Evolutionary conservation across 2,888 invertebrate genomes (phyloP).

Genomic region (Apoda limacodes): DNA sequence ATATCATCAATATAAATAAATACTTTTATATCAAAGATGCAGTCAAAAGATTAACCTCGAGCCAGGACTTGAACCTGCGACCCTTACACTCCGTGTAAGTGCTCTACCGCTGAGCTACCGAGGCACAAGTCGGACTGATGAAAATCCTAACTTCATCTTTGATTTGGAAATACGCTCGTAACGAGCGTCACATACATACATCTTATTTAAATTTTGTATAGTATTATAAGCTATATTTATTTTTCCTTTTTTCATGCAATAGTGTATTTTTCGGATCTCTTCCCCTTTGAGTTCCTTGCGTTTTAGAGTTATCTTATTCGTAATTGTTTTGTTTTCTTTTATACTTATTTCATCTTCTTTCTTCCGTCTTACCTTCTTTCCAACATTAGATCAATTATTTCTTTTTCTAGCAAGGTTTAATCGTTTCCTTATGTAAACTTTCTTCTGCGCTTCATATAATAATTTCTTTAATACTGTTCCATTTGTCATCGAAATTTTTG

Average conservation of each 20-base stretch:
- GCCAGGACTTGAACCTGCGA: too few relatives aligned
- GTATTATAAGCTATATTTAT: slow-evolving; percentile 5
- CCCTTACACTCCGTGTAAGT: too few relatives aligned
- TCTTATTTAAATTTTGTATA: slow-evolving; percentile 1
- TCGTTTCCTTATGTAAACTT: slow-evolving; percentile 1
- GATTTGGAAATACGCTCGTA: too few relatives aligned
- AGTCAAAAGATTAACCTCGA: too few relatives aligned
- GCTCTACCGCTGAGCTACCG: too few relatives aligned
- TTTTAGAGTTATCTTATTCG: slow-evolving; percentile 5
- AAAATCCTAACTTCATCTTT: too few relatives aligned
- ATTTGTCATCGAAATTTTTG: background rate
- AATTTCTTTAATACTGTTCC: background rate
- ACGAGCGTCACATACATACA: too few relatives aligned
- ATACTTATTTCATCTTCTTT: slow-evolving; percentile 3
- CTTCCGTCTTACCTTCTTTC: slow-evolving; percentile 2
- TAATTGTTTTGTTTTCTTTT: slow-evolving; percentile 3
- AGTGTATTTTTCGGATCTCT: background rate
- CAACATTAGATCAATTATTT: slow-evolving; percentile 5
- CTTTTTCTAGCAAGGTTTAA: slow-evolving; percentile 2
- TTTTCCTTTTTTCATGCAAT: slow-evolving; percentile 1
- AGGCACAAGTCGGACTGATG: too few relatives aligned
- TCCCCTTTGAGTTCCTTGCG: slow-evolving; percentile 1
- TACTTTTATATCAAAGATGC: too few relatives aligned
- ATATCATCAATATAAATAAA: too few relatives aligned
- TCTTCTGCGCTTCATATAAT: slow-evolving; percentile 1